Conservation (phyloP, 2,797 vertebrate genomes). For the Lepus townsendii region DNA sequence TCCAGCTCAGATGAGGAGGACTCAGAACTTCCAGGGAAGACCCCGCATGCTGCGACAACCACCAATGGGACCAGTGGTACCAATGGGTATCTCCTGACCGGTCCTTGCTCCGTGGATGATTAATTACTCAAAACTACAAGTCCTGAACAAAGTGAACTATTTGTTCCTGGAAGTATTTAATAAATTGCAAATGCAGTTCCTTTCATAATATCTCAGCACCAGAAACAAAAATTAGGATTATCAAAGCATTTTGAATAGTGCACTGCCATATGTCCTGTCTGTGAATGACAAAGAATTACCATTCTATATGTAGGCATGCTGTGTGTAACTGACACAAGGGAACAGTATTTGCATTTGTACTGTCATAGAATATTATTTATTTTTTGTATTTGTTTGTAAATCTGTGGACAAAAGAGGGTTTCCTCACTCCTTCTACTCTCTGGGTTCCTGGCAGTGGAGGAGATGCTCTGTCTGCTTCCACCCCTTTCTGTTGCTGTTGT, state of each 20-base stretch:
- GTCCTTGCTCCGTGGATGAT: conserved; percentile 93
- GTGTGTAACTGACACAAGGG: conserved; percentile 92
- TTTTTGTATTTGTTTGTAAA: conserved; percentile 92
- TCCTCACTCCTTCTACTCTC: conserved; percentile 85
- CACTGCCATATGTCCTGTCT: conserved; percentile 91
- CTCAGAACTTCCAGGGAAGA: conserved; percentile 90
- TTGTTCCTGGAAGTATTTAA: conserved; percentile 93
- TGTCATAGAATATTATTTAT: conserved; percentile 94
- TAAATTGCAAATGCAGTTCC: conserved; percentile 92
- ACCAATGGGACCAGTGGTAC: conserved; percentile 94
- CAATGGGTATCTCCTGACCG: conserved; percentile 95
- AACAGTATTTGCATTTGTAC: conserved; percentile 91
- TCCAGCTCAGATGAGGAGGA: conserved; percentile 98
- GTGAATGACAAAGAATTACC: conserved; percentile 92
- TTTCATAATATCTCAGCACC: conserved; percentile 91
- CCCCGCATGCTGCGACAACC: conserved; percentile 88
- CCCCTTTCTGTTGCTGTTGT: conserved; percentile 80
- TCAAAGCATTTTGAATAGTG: conserved; percentile 91
- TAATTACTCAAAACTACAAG: conserved; percentile 88
- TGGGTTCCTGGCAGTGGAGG: conserved; percentile 82
- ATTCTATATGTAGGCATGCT: conserved; percentile 94
- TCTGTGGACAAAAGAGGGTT: conserved; percentile 88
- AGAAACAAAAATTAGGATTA: conserved; percentile 91
- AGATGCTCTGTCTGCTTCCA: conserved; percentile 80
- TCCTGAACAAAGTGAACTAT: conserved; percentile 91